phyloP scores from a whole-genome alignment of 1,140 invertebrate species.

The Geopemphigus sp. region DNA sequence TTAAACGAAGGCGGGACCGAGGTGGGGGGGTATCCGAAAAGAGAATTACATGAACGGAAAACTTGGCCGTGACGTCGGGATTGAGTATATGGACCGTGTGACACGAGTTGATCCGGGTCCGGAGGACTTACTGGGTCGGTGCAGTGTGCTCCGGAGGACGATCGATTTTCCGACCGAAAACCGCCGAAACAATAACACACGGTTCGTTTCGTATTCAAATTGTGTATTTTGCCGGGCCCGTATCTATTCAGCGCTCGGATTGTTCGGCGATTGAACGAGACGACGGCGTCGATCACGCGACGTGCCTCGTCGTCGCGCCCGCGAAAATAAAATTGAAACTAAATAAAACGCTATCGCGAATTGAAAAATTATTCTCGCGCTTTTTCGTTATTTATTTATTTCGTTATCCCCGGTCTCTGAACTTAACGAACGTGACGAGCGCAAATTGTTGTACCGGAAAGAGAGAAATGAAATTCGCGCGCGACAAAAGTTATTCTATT shows the following conservation, averaged over 20 bases:
- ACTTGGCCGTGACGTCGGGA: slow-evolving; percentile 20
- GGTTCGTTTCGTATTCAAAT: slow-evolving; percentile 3
- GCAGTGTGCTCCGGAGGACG: not conserved
- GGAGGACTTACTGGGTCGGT: not conserved
- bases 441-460: not conserved
- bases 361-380: not conserved
- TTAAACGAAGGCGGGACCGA: not conserved
- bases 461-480: slow-evolving; percentile 2
- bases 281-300: too few relatives aligned
- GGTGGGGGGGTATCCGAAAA: too few relatives aligned
- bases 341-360: not conserved
- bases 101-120: slow-evolving; percentile 42
- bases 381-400: not conserved
- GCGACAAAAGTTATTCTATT: slow-evolving; percentile 9
- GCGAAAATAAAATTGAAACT: not conserved
- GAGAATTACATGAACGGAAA: slow-evolving; percentile 20
- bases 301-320: not conserved
- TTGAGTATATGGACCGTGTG: not conserved
- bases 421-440: slow-evolving; percentile 10
- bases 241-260: slow-evolving; percentile 14
- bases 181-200: slow-evolving; percentile 13
- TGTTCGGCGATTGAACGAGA: slow-evolving; percentile 9
- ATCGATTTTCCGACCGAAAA: slow-evolving; percentile 11
- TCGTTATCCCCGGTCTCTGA: slow-evolving; percentile 1
- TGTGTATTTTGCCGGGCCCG: not conserved